Conservation (phyloP, 2,888 invertebrate species). For the Crossocerus cetratus region DNA sequence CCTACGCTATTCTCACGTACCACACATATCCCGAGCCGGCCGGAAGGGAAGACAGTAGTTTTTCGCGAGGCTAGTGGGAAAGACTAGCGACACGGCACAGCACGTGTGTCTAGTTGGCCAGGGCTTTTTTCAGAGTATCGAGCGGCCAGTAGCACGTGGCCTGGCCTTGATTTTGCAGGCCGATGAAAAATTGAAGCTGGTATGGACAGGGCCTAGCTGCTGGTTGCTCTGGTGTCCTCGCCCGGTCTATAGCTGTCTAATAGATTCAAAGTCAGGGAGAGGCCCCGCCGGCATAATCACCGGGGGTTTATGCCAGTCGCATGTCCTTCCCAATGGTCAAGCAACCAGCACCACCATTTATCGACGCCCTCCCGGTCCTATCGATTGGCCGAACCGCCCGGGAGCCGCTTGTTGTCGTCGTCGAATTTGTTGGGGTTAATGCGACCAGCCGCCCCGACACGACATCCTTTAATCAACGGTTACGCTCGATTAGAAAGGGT, state of each 20-base stretch:
- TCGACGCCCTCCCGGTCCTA: constrained; percentile 14
- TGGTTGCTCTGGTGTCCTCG: no score
- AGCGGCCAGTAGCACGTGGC: constrained; percentile 28
- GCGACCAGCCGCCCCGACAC: no score
- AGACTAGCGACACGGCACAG: background rate
- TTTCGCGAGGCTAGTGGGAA: no score
- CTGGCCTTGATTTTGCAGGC: constrained; percentile 60
- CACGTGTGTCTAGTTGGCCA: constrained; percentile 20
- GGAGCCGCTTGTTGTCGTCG: background rate
- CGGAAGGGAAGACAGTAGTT: no score
- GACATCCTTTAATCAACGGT: no score
- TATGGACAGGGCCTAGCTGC: constrained; percentile 13
- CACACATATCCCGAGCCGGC: no score
- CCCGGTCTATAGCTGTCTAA: constrained; percentile 26
- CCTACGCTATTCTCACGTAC: no score
- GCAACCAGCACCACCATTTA: constrained; percentile 12
- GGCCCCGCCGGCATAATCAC: constrained; percentile 19
- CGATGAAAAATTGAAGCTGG: constrained; percentile 63
- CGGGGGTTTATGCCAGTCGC: constrained; percentile 5
- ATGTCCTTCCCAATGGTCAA: constrained; percentile 12
- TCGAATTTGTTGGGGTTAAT: background rate
- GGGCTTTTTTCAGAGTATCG: constrained; percentile 57
- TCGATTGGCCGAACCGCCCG: constrained; percentile 10
- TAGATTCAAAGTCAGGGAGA: constrained; percentile 57
- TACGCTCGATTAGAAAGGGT: no score